Percentiles rank a stretch among this genome's conserved stretches.
phyloP scores from a whole-genome alignment of 2,888 invertebrate species.

The Cantharis rufa region DNA sequence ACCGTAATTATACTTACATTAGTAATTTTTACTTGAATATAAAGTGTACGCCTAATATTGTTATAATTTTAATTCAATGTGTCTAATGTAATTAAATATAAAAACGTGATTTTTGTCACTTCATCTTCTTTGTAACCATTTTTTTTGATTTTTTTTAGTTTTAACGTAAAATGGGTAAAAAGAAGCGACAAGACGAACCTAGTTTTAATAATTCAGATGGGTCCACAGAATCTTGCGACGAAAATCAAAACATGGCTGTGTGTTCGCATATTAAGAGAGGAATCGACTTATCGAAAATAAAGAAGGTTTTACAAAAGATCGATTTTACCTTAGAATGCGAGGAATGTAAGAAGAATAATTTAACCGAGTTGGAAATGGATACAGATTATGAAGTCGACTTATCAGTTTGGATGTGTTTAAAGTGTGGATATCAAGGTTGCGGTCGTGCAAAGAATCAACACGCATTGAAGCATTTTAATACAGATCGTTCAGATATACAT shows the following conservation, averaged over 20 bases:
- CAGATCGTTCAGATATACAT: constrained; percentile 77
- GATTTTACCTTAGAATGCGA: constrained; percentile 60
- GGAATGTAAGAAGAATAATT: constrained; percentile 46
- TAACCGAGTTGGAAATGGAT: constrained; percentile 38
- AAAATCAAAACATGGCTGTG: constrained; percentile 62
- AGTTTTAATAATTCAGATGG: constrained; percentile 66
- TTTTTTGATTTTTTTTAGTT: background rate
- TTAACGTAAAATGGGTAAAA: constrained; percentile 67
- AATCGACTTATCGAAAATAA: constrained; percentile 66
- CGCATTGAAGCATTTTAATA: constrained; percentile 74
- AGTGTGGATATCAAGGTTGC: constrained; percentile 79
- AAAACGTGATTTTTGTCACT: constrained; percentile 11
- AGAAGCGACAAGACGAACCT: constrained; percentile 72
- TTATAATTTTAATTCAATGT: background rate
- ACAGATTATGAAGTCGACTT: constrained; percentile 56
- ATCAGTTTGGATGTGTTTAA: constrained; percentile 77
- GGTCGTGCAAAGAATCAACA: constrained; percentile 71
- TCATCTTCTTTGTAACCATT: background rate
- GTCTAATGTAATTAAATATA: background rate
- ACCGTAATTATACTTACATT: background rate
- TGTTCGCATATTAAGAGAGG: constrained; percentile 74
- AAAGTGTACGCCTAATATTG: background rate
- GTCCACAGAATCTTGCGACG: constrained; percentile 75
- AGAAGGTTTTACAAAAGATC: constrained; percentile 57
- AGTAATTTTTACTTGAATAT: background rate